Conservation (phyloP, 2,888 invertebrate genomes). For the Conus canariensis region DNA sequence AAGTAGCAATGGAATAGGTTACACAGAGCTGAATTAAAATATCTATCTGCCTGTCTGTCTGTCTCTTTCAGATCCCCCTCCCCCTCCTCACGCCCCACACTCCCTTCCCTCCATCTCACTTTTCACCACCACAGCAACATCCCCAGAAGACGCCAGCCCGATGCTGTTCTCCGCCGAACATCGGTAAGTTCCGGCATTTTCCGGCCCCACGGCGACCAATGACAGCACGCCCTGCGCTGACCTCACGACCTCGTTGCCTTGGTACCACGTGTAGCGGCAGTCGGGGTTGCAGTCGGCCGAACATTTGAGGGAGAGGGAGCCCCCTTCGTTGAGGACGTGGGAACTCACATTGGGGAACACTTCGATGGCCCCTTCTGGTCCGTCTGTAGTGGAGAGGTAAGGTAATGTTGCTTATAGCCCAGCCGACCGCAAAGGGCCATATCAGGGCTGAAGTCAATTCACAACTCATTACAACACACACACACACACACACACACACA, state of each 20-base stretch:
- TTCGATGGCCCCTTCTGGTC: slow-evolving; percentile 35
- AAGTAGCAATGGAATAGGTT: too few relatives aligned
- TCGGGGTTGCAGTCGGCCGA: slow-evolving; percentile 43
- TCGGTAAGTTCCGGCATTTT: slow-evolving; percentile 46
- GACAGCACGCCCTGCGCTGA: slow-evolving; percentile 39
- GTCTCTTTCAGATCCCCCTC: too few relatives aligned
- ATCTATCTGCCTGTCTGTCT: too few relatives aligned
- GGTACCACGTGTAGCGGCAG: slow-evolving; percentile 46
- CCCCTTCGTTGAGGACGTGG: slow-evolving; percentile 44
- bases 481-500: too few relatives aligned
- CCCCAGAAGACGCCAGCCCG: slow-evolving; percentile 25
- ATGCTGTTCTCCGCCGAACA: slow-evolving; percentile 39
- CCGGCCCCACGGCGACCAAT: slow-evolving; percentile 38
- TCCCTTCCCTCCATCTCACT: slow-evolving; percentile 13
- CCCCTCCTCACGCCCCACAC: too few relatives aligned
- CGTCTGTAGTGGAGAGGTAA: slow-evolving; percentile 36
- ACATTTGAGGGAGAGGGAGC: slow-evolving; percentile 44
- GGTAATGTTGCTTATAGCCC: too few relatives aligned
- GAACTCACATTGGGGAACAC: slow-evolving; percentile 31
- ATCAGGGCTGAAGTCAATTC: too few relatives aligned
- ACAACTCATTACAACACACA: too few relatives aligned
- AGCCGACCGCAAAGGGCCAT: not conserved
- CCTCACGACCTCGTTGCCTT: not conserved
- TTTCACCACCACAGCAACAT: slow-evolving; percentile 42
- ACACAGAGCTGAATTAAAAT: too few relatives aligned